phyloP scores from a whole-genome alignment of 2,888 invertebrate genomes.

The Hydropsyche betteni region DNA sequence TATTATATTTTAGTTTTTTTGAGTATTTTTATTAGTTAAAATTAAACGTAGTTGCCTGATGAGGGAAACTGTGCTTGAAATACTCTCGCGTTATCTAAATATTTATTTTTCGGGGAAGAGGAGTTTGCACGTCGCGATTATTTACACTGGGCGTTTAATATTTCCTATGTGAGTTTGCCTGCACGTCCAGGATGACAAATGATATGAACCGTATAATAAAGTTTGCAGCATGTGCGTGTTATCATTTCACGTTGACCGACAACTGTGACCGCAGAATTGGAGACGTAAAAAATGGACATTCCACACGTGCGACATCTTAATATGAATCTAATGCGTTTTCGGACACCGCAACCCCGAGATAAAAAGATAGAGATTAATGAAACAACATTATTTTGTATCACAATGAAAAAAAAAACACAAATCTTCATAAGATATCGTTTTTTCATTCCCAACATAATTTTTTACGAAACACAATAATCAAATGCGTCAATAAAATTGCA shows the following conservation, averaged over 20 bases:
- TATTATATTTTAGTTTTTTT: too few relatives aligned
- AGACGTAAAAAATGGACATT: slow-evolving; percentile 1
- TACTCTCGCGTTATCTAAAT: slow-evolving; percentile 12
- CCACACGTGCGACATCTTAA: not conserved
- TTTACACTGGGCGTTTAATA: slow-evolving; percentile 32
- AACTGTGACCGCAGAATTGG: slow-evolving; percentile 27
- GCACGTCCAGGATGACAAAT: slow-evolving; percentile 10
- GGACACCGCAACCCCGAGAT: not conserved
- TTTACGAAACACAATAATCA: too few relatives aligned
- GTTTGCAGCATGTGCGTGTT: slow-evolving; percentile 18
- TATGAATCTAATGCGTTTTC: slow-evolving; percentile 14
- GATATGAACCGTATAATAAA: slow-evolving; percentile 20
- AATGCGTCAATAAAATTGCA: too few relatives aligned
- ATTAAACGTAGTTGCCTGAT: too few relatives aligned
- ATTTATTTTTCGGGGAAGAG: slow-evolving; percentile 35
- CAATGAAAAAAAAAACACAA: too few relatives aligned
- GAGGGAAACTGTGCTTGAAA: too few relatives aligned
- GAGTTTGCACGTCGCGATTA: slow-evolving; percentile 31
- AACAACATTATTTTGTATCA: too few relatives aligned
- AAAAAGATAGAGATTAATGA: too few relatives aligned
- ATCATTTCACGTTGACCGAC: slow-evolving; percentile 26
- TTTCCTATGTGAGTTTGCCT: not conserved
- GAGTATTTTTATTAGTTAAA: too few relatives aligned
- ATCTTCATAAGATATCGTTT: too few relatives aligned
- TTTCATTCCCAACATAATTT: too few relatives aligned